Base-by-base conservation (phyloP, 2,888 invertebrate species). In the Latrodectus hesperus region DNA sequence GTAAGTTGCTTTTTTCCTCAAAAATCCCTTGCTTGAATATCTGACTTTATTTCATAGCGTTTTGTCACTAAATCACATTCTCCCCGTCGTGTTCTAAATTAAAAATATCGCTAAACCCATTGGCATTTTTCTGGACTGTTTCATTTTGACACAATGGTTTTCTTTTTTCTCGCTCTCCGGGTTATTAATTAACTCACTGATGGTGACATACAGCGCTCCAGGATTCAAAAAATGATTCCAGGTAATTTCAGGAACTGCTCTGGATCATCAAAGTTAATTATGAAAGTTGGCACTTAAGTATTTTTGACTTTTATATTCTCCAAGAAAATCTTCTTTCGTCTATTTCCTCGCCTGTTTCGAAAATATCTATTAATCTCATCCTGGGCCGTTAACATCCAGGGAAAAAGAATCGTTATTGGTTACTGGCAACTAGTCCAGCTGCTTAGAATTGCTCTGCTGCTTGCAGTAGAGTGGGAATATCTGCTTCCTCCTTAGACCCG, bases 211-310 rank as follows among this genome's bases (percentile, higher is more conserved):
- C 70, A n/a, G 70, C 38, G 16, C 26, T 73, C 53, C 17, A n/a
- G 64, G 26, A n/a, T 53, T 52, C 77, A 67, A 65, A 75, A 82
- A 82, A 75, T 68, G 67, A 55, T 68, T n/a, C 53, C 22, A 49
- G 72, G 60, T 71, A 72, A 78, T 84, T 84, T 84, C n/a, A 78
- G 17, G 77, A 83, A 79, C 60, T 71, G 64, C 80, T 49, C 65
- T 71, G 70, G 68, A 74, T 71, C 84, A 78, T 84, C 72, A 84
- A 22, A 84, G 77, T 84, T 84, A 84, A 84, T 84, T 84, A 73
- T 72, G 84, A 73, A 78, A 71, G 77, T 77, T 71, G 77, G 60
- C n/a, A 49, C 64, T 77, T 72, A 77, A 84, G 78, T 84, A 77
- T 78, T 78, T 84, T 78, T 84, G 78, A 84, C 78, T 73, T 72